Percentiles rank a stretch among this genome's conserved stretches.
phyloP scores from a whole-genome alignment of 1,140 invertebrate species.

The Drosophila aff. region DNA sequence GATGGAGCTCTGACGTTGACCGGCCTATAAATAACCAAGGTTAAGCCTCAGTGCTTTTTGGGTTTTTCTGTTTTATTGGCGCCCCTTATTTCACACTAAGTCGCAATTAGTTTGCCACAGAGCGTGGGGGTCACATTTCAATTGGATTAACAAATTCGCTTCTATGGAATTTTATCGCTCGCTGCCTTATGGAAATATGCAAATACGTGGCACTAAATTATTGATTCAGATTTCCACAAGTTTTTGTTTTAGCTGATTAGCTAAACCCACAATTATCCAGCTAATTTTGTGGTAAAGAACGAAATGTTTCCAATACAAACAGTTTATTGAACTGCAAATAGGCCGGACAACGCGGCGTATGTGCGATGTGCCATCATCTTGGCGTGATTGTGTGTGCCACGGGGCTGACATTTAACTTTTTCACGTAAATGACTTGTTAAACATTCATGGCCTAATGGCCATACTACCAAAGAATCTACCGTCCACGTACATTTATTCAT shows the following conservation, averaged over 20 bases:
- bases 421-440: constrained; percentile 59
- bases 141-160: constrained; percentile 56
- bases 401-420: constrained; percentile 68
- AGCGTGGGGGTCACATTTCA: constrained; percentile 17
- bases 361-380: constrained; percentile 33
- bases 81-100: constrained; percentile 5
- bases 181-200: constrained; percentile 34
- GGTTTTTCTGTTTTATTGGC: constrained; percentile 29
- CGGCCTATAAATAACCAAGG: constrained; percentile 62
- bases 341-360: constrained; percentile 33
- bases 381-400: constrained; percentile 18
- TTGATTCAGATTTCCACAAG: constrained; percentile 29
- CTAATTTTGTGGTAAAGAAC: constrained; percentile 11
- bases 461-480: constrained; percentile 7
- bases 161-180: constrained; percentile 35
- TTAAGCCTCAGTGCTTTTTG: constrained; percentile 32
- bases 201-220: constrained; percentile 39
- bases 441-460: constrained; percentile 64
- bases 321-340: constrained; percentile 48
- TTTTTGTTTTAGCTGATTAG: background rate
- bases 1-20: constrained; percentile 37
- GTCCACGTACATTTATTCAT: constrained; percentile 55
- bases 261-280: constrained; percentile 13
- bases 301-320: constrained; percentile 34
- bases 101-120: constrained; percentile 27